Evolutionary conservation across 2,797 vertebrate species (phyloP).

Genomic region (Coccyzus lansbergi): DNA sequence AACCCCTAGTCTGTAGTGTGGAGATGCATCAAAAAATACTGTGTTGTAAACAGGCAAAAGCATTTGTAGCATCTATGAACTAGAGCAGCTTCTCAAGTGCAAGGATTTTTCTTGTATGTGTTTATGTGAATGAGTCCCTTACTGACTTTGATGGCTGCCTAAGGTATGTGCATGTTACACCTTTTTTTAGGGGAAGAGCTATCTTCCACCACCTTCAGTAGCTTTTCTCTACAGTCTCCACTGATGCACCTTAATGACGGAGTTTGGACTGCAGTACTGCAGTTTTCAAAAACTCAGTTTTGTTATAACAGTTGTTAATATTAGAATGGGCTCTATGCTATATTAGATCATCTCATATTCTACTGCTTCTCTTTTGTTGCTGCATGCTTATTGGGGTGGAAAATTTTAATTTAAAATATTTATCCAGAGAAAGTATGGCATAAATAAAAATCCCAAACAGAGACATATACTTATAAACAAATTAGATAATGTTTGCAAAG

Average conservation of each 20-base stretch:
- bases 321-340: neutral
- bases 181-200: neutral
- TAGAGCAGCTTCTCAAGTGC: neutral
- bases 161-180: neutral
- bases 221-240: neutral
- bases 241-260: neutral
- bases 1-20: neutral
- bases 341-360: neutral
- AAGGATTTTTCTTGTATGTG: neutral
- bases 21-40: neutral
- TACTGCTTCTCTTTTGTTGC: neutral
- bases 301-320: neutral
- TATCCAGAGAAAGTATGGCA: neutral
- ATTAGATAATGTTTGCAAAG: neutral
- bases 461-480: constrained; percentile 7
- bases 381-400: neutral
- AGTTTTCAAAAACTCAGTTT: neutral
- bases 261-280: neutral
- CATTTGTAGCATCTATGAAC: neutral
- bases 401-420: constrained; percentile 38
- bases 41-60: neutral
- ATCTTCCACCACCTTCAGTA: neutral
- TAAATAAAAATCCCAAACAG: neutral
- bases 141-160: neutral
- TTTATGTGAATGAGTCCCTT: neutral